Conservation (phyloP, 2,888 invertebrate genomes). For the Ceriagrion tenellum region DNA sequence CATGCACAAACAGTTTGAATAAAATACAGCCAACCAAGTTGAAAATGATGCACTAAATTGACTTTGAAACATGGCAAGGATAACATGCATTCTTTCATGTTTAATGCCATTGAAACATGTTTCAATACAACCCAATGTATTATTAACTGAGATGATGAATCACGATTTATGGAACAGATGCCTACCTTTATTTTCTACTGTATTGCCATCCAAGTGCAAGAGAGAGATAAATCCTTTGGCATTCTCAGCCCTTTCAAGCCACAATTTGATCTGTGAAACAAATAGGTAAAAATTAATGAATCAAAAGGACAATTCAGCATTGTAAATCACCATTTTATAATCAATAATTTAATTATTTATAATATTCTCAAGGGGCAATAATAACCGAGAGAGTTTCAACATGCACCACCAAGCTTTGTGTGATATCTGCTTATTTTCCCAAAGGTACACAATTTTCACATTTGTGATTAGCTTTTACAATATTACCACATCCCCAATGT, state of each 20-base stretch:
- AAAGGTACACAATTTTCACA: too few species aligned
- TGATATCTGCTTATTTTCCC: too few species aligned
- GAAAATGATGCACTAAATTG: too few species aligned
- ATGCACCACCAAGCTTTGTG: too few species aligned
- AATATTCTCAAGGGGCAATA: too few species aligned
- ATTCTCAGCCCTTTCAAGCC: constrained; percentile 82
- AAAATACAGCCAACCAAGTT: too few species aligned
- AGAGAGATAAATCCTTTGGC: constrained; percentile 79
- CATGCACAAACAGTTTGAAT: too few species aligned
- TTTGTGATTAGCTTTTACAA: too few species aligned
- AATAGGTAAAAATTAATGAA: constrained; percentile 46
- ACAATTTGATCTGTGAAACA: constrained; percentile 78
- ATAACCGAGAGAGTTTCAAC: too few species aligned
- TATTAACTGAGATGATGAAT: background rate
- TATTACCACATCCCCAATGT: too few species aligned
- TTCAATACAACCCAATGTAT: background rate
- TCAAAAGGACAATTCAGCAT: background rate
- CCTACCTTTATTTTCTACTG: constrained; percentile 42
- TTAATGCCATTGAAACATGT: background rate
- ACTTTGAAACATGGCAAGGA: too few species aligned
- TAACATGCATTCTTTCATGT: background rate
- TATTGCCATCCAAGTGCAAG: constrained; percentile 72
- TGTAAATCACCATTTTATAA: background rate
- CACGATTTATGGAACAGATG: background rate
- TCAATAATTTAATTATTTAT: too few species aligned